Base-by-base conservation (phyloP, 2,113 vertebrate species). In the Cavia aperea region DNA sequence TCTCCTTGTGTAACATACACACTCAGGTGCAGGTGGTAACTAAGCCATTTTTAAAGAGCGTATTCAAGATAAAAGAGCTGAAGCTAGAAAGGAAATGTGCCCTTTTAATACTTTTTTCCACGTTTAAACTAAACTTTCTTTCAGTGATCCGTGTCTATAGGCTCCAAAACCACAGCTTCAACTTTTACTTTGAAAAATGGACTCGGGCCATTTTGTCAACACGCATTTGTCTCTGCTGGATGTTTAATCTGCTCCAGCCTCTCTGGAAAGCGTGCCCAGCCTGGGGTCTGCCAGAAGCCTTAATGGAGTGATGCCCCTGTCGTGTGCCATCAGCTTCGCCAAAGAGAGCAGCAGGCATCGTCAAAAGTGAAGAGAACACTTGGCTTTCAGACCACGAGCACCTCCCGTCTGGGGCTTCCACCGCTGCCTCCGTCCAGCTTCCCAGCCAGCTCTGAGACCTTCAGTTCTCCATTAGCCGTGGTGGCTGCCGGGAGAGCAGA, bases 181-280 rank as follows among this genome's bases (percentile, higher is more conserved):
- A 54, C 96, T 96, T 97, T 95, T 21, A 95, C 90, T 96, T 93
- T 96, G 96, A 97, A 95, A 96, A 97, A 94, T 49, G 91, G 51
- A 18, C 70, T 96, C 31, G 79, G 92, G 68, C 66, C 81, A 90
- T 97, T 96, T 96, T 94, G 95, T 96, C 93, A 94, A 95, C 56
- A 95, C 63, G 29, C 58, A 0, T 93, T 93, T 49, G 94, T 97
- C 95, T 96, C 92, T 75, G 81, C 86, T 51, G 93, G 89, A 95
- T 54, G 7, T 81, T 92, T 94, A 92, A 94, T 97, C 96, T 81
- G 87, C 93, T 90, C 88, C 95, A 95, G 90, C 70, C 93, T 89
- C 92, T 94, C 88, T 92, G 89, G 93, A 93, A 92, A 73, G 63
- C 81, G 75, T 86, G 65, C 46, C 78, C 82, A 86, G 77, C 86